Conservation (phyloP, 2,888 invertebrate genomes). For the Cryptocephalus moraei region DNA sequence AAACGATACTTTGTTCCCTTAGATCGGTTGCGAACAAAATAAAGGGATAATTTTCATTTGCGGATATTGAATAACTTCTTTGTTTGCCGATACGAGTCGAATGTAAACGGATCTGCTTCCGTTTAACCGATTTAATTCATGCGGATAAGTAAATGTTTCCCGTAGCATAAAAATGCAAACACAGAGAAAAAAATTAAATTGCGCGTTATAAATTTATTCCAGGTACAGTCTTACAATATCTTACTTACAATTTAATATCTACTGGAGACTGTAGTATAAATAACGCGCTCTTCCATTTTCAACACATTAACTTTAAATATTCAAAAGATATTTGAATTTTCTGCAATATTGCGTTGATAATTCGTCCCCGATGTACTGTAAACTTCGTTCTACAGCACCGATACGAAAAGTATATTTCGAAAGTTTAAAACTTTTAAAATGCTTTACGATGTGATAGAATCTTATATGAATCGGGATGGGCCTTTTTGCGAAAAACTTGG, state of each 20-base stretch:
- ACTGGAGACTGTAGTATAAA: too few species aligned
- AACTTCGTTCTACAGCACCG: conserved; percentile 17
- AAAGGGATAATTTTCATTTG: not conserved
- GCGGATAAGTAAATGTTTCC: too few species aligned
- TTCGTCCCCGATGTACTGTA: conserved; percentile 20
- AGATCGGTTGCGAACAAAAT: conserved; percentile 13
- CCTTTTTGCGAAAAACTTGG: too few species aligned
- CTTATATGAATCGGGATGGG: conserved; percentile 22
- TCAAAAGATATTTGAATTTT: conserved; percentile 20
- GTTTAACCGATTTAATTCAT: too few species aligned
- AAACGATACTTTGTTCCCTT: conserved; percentile 9
- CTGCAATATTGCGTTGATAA: conserved; percentile 20
- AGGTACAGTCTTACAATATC: too few species aligned
- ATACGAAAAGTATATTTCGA: conserved; percentile 17
- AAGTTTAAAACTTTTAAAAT: conserved; percentile 19
- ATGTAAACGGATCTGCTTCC: too few species aligned
- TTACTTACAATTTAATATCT: too few species aligned
- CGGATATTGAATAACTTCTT: too few species aligned
- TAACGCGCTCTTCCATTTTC: conserved; percentile 5
- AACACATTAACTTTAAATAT: conserved; percentile 18
- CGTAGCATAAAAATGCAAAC: too few species aligned
- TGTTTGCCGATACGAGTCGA: too few species aligned
- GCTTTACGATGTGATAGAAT: conserved; percentile 25
- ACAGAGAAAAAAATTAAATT: too few species aligned
- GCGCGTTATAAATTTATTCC: too few species aligned